Evolutionary conservation across 2,797 vertebrate species (phyloP), one percentile per base, ranked within the genome.

Genomic region (Tauraco hartlaubi): DNA sequence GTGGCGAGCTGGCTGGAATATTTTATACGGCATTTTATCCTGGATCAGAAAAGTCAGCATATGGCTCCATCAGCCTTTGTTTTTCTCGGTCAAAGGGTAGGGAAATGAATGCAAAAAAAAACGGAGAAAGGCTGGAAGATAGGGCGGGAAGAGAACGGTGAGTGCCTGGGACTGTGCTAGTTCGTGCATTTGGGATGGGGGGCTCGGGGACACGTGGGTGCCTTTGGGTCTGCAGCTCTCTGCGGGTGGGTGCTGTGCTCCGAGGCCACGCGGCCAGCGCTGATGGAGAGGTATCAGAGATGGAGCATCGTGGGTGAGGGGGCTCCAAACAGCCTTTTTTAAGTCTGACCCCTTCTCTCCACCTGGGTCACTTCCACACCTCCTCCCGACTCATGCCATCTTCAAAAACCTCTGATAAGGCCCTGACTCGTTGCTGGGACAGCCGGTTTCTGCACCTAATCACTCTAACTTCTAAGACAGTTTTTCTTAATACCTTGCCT

Each of bases 11-110:
- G 89, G 73, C 89, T 91, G 95, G 79, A 59, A 66, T 92, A 72
- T 94, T 96, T 96, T 81, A 89, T 85, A 85, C 81, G 79, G 90
- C 83, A 92, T 93, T 94, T 92, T 52, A 83, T 54, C 82, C 72
- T 91, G 95, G 87, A 91, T 69, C 73, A 91, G 92, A 85, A 84
- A 81, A 92, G 63, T 51, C 92, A 90, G 94, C 78, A 59, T 49
- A 66, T 92, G 86, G 75, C 76, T 90, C 71, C 69, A 52, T 51
- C 49, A 77, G 55, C 72, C 69, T 88, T 87, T 83, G 68, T 85
- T 81, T 85, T 48, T 75, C 37, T 73, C 1, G 0, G 64, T 33
- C 61, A 66, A 2, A 77, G 54, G 41, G 19, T 1, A 46, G 61
- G 63, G 67, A 69, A 82, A 49, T 23, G 52, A 86, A 48, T 25